phyloP scores from a whole-genome alignment of 2,113 vertebrate species.

The Chelonoidis abingdonii region DNA sequence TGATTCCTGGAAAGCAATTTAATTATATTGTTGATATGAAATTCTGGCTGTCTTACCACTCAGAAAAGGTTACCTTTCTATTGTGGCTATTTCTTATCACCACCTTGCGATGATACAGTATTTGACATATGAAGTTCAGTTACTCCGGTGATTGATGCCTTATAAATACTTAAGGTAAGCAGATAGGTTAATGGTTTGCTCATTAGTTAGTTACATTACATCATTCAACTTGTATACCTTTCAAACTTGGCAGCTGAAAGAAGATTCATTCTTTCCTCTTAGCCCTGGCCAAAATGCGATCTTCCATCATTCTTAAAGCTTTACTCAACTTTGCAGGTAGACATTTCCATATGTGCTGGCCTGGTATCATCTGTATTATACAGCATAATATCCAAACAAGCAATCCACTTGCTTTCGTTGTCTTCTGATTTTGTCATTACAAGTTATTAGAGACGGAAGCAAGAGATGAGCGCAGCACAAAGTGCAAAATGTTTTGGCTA shows the following conservation, averaged over 20 bases:
- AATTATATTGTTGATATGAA: slow-evolving; percentile 68
- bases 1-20: slow-evolving; percentile 68
- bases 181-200: slow-evolving; percentile 12
- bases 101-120: slow-evolving; percentile 69
- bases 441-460: neutral
- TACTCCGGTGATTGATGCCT: slow-evolving; percentile 54
- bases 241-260: slow-evolving; percentile 20
- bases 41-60: slow-evolving; percentile 54
- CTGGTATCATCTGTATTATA: neutral
- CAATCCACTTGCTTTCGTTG: neutral
- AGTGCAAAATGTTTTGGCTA: rapidly evolving
- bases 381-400: neutral
- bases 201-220: slow-evolving; percentile 47
- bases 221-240: slow-evolving; percentile 19
- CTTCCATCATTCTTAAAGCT: neutral
- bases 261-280: slow-evolving; percentile 6
- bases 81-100: slow-evolving; percentile 71
- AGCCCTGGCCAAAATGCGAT: neutral
- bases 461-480: neutral
- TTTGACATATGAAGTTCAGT: slow-evolving; percentile 39
- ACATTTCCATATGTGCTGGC: rapidly evolving
- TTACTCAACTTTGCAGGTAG: neutral
- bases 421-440: neutral
- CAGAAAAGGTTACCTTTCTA: slow-evolving; percentile 68
- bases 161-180: neutral